Base-by-base conservation (phyloP, 2,797 vertebrate species). In the Cheirogaleus major region DNA sequence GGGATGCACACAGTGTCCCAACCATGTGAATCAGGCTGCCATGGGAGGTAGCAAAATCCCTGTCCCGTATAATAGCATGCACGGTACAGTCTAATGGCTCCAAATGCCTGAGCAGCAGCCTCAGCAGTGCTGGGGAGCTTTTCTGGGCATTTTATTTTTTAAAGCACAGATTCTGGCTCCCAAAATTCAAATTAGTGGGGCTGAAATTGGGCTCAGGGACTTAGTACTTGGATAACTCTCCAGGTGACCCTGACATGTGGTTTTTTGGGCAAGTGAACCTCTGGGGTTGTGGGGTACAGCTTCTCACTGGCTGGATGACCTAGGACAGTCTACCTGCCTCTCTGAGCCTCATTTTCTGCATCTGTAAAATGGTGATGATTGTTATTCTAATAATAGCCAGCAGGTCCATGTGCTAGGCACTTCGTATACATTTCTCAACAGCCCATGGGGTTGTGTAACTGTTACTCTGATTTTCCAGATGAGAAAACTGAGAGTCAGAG, bases 41-140 rank as follows among this genome's bases (percentile, higher is more conserved):
- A 0, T 0, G 11, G 18, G 15, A 78, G 67, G 32, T 1, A 48
- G 41, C 23, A 38, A 18, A 18, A 4, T 23, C n/a, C 65, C 32
- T 3, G 0, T 3, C 4, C 30, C 52, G 25, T 20, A 22, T 6
- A n/a, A 22, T 4, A n/a, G 70, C 3, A 41, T 0, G 27, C n/a
- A 8, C 15, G 1, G 10, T 18, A 18, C 27, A 27, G 38, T 30
- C 43, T 41, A 23, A 22, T 9, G 45, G 69, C 43, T 63, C 38
- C 63, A 50, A 15, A 35, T 3, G 17, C 81, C 59, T 9, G 35
- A 32, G 25, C 70, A 41, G 52, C 13, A 79, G 70, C 41, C 55
- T 93, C 72, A 20, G 61, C 38, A 63, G 32, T 13, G 61, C 52
- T 30, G 0, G 73, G 35, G n/a, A 94, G 69, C 8, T 73, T 87